phyloP scores from a whole-genome alignment of 2,888 invertebrate genomes.

The Oscheius myriophilus region DNA sequence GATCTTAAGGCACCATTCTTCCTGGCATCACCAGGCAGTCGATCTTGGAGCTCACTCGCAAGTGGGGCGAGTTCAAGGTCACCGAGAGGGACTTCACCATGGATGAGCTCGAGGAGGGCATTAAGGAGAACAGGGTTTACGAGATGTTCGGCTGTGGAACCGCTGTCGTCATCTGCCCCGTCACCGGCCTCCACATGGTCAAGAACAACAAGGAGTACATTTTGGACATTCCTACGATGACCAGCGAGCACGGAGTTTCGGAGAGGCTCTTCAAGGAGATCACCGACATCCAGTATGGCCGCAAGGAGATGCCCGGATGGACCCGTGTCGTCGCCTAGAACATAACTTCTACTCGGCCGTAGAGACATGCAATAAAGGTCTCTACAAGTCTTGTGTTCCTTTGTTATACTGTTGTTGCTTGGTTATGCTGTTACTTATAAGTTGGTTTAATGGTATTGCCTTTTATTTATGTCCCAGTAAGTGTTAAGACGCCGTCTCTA shows the following conservation, averaged over 20 bases:
- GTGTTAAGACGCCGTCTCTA: no score
- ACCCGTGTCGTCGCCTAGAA: constrained; percentile 42
- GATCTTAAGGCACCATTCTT: constrained; percentile 77
- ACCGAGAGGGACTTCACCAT: constrained; percentile 85
- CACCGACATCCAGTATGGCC: constrained; percentile 60
- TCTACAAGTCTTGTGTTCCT: no score
- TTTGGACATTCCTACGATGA: constrained; percentile 74
- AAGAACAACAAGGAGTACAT: constrained; percentile 40
- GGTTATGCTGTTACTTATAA: no score
- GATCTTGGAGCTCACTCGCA: constrained; percentile 81
- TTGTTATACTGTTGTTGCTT: no score
- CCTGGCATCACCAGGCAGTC: constrained; percentile 93
- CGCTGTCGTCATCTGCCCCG: constrained; percentile 91
- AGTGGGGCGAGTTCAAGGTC: constrained; percentile 85
- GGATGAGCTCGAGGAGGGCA: constrained; percentile 81
- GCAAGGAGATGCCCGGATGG: constrained; percentile 63
- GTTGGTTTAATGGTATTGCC: no score
- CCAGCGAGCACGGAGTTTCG: constrained; percentile 80
- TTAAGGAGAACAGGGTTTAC: constrained; percentile 84
- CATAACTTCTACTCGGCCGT: not conserved
- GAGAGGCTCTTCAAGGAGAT: constrained; percentile 75
- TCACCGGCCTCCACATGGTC: constrained; percentile 84
- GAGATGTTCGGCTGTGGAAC: constrained; percentile 98
- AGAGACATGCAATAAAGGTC: no score
- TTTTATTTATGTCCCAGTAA: no score